These are phyloP conservation scores for Hirundo rustica DNA, from an alignment of 2,797 vertebrate genomes.

Conservation along the genomic window DNA sequence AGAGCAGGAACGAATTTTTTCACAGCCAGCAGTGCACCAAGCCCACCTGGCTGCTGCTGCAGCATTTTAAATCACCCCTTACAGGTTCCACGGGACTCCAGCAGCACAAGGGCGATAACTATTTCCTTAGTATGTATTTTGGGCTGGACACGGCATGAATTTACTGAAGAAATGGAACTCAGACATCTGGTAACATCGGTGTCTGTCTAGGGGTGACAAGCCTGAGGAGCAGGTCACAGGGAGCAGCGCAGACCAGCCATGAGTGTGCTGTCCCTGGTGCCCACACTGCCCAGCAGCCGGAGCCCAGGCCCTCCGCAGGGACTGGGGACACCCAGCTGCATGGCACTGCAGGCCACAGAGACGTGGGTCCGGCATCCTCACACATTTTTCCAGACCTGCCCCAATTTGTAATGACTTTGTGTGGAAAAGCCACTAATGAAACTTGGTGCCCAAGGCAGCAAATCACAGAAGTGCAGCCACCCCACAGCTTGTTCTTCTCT, in stretches of 20 bases:
- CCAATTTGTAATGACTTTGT: rapidly evolving
- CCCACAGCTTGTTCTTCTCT: rapidly evolving
- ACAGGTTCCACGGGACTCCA: rapidly evolving
- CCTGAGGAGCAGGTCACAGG: not conserved
- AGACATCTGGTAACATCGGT: not conserved
- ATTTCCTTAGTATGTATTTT: not conserved
- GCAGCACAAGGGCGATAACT: not conserved
- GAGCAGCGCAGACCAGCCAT: rapidly evolving
- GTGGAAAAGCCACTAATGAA: rapidly evolving
- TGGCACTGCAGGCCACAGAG: rapidly evolving
- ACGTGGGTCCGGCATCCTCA: rapidly evolving
- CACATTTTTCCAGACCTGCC: rapidly evolving
- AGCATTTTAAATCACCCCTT: not conserved
- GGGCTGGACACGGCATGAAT: not conserved
- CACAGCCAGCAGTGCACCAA: not conserved
- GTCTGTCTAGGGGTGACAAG: not conserved
- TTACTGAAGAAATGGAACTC: not conserved
- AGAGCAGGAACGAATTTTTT: not conserved
- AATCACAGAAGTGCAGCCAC: not conserved
- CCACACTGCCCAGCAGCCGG: rapidly evolving
- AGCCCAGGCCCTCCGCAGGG: rapidly evolving
- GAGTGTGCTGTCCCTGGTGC: rapidly evolving
- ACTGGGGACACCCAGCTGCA: not conserved
- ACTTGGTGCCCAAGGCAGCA: not conserved
- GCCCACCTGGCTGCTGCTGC: not conserved